Conservation (phyloP, 2,113 vertebrate genomes). For the Uropsilus gracilis region DNA sequence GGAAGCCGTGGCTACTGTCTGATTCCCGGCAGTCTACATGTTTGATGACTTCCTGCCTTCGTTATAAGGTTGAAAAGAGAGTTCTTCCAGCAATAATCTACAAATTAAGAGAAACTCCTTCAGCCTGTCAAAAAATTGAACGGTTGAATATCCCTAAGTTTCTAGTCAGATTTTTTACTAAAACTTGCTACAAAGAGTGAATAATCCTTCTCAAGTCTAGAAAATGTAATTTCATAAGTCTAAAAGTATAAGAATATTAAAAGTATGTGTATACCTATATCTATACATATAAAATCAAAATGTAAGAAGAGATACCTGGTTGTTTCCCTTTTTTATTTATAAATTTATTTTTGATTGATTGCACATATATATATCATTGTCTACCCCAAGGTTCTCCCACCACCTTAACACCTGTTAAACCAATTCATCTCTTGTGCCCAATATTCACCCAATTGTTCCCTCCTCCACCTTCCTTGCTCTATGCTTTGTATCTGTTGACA, state of each 20-base stretch:
- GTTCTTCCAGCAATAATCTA: constrained; percentile 72
- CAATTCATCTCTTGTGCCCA: too few species aligned
- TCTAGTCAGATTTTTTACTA: constrained; percentile 57
- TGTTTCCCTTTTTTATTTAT: too few species aligned
- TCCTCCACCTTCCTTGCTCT: too few species aligned
- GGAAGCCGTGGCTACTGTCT: constrained; percentile 35
- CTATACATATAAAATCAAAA: neutral
- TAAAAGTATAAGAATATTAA: neutral
- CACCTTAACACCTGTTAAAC: too few species aligned
- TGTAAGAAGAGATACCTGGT: neutral
- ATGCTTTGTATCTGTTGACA: too few species aligned
- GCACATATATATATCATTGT: too few species aligned
- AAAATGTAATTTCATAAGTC: constrained; percentile 23
- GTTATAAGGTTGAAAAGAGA: constrained; percentile 71
- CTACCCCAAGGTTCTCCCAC: too few species aligned
- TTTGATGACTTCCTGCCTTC: constrained; percentile 76
- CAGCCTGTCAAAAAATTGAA: constrained; percentile 69
- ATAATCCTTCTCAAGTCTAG: neutral
- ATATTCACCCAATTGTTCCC: too few species aligned
- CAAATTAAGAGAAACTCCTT: constrained; percentile 77
- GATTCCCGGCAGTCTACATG: constrained; percentile 71
- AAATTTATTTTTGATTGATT: too few species aligned
- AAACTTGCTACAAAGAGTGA: constrained; percentile 5
- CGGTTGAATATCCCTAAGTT: constrained; percentile 8
- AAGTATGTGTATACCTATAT: neutral